Evolutionary conservation across 2,113 vertebrate species (phyloP).

Genomic region (Elgaria multicarinata): DNA sequence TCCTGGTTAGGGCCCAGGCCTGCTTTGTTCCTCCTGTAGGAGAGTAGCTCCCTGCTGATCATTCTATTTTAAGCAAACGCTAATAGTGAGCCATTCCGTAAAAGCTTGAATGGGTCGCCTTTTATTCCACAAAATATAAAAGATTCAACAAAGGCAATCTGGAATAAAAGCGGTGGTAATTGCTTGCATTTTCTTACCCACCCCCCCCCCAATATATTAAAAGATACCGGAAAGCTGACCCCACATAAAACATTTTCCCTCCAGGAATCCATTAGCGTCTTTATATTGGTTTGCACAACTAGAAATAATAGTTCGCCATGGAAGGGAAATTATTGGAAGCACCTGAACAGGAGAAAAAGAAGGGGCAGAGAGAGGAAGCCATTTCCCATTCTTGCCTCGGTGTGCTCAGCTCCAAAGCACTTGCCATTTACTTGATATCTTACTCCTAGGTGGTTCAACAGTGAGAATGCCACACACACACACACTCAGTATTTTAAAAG

Average conservation of each 20-base stretch:
- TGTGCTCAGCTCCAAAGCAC: neutral
- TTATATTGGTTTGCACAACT: conserved; percentile 46
- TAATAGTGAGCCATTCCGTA: neutral
- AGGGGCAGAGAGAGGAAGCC: neutral
- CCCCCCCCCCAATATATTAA: conserved; percentile 9
- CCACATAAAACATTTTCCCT: conserved; percentile 54
- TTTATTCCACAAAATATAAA: conserved; percentile 53
- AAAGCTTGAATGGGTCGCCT: conserved; percentile 43
- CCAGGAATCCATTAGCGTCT: conserved; percentile 67
- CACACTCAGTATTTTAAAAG: neutral
- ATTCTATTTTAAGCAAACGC: conserved; percentile 53
- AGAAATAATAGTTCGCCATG: conserved; percentile 55
- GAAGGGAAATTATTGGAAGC: conserved; percentile 30
- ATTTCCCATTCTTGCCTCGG: neutral
- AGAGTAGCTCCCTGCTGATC: conserved; percentile 38
- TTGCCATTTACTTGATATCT: neutral
- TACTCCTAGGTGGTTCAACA: neutral
- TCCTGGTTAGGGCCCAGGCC: neutral
- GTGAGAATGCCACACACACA: conserved; percentile 31
- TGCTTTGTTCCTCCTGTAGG: conserved; percentile 41
- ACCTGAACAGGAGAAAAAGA: conserved; percentile 1
- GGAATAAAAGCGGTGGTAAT: conserved; percentile 61
- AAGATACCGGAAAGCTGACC: conserved; percentile 48
- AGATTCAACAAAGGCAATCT: conserved; percentile 52
- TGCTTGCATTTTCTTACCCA: neutral